Conservation (phyloP, 2,113 vertebrate genomes). For the Sorex araneus region DNA sequence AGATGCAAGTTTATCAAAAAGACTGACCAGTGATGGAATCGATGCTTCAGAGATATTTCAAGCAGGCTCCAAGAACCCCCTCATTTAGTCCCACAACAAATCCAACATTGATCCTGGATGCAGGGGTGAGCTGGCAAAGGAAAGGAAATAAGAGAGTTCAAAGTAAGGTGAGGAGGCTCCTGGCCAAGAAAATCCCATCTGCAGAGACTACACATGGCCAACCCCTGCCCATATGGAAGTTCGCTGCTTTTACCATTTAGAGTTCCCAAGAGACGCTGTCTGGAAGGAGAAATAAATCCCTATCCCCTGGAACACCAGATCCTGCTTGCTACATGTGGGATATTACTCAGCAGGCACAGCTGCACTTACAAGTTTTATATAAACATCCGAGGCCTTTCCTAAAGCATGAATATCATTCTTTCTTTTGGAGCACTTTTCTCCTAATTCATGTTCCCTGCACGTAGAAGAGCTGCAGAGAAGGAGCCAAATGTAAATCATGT, state of each 20-base stretch:
- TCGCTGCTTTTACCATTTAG: slow-evolving; percentile 83
- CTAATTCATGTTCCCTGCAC: slow-evolving; percentile 62
- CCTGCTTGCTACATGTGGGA: slow-evolving; percentile 75
- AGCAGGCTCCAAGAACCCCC: slow-evolving; percentile 18
- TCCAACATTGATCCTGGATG: slow-evolving; percentile 63
- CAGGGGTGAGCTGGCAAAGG: slow-evolving; percentile 61
- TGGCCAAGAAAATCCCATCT: slow-evolving; percentile 70
- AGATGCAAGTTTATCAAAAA: slow-evolving; percentile 17
- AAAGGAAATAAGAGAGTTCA: slow-evolving; percentile 80
- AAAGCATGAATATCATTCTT: slow-evolving; percentile 46
- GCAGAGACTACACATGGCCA: slow-evolving; percentile 67
- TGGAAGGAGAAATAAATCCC: slow-evolving; percentile 83
- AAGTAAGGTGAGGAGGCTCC: slow-evolving; percentile 79
- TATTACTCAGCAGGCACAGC: slow-evolving; percentile 79
- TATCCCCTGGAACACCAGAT: slow-evolving; percentile 70
- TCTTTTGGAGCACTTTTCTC: slow-evolving; percentile 64
- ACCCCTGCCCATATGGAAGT: slow-evolving; percentile 75
- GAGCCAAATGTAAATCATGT: slow-evolving; percentile 65
- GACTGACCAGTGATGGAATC: not conserved
- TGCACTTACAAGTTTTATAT: slow-evolving; percentile 72
- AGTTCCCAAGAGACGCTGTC: slow-evolving; percentile 81
- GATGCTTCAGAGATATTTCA: slow-evolving; percentile 20
- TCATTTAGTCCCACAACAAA: slow-evolving; percentile 56
- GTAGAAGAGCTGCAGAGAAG: slow-evolving; percentile 51
- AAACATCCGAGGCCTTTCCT: slow-evolving; percentile 76